A percentile compares a stretch with the other conserved stretches of the same genome.
phyloP scores from a whole-genome alignment of 1,140 invertebrate species.

The Antheraea pernyi region DNA sequence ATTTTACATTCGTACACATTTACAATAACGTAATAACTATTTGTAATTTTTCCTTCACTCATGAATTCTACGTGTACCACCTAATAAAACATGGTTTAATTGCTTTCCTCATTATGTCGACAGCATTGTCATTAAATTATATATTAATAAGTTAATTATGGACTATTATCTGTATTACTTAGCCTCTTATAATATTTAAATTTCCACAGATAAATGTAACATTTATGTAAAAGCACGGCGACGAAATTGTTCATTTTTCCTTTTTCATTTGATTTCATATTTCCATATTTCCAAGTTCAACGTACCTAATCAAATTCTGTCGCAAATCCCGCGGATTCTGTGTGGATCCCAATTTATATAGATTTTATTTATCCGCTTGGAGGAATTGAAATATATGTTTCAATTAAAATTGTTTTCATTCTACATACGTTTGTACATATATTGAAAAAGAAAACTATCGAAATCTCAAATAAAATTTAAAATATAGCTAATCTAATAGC shows the following conservation, averaged over 20 bases:
- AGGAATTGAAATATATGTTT: background rate
- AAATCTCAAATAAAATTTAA: no score
- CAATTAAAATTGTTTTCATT: background rate
- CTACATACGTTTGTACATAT: background rate
- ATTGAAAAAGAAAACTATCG: background rate
- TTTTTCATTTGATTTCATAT: background rate
- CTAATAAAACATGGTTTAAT: no score
- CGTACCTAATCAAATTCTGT: constrained; percentile 1
- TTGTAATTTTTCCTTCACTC: no score
- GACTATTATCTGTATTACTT: no score
- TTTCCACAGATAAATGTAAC: background rate
- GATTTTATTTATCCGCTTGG: background rate
- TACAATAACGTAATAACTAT: no score
- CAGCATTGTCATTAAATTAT: no score
- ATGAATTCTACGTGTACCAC: no score
- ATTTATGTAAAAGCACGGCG: background rate
- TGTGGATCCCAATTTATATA: background rate
- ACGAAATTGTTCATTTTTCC: background rate
- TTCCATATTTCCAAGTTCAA: background rate
- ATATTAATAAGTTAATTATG: no score
- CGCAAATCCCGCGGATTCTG: background rate
- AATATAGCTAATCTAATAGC: no score
- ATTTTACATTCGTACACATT: no score
- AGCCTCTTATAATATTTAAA: no score
- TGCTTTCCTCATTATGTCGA: no score